These are phyloP conservation scores for Fukomys damarensis DNA, from an alignment of 2,113 vertebrate species.

Conservation along the genomic window DNA sequence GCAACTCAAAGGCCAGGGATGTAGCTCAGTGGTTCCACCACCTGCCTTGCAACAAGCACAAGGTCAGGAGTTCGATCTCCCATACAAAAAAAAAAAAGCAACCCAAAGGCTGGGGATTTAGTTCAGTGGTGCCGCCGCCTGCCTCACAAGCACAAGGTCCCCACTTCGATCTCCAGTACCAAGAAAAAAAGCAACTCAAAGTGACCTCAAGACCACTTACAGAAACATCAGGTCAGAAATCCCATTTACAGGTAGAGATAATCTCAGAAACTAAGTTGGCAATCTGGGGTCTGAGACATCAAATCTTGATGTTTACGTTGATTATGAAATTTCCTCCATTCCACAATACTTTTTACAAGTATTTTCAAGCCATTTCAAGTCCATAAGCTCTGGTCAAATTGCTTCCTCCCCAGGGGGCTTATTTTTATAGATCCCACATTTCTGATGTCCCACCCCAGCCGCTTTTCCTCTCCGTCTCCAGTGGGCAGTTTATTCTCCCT, in stretches of 20 bases:
- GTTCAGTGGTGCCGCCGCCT: no score
- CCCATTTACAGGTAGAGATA: not conserved
- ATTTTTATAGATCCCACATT: not conserved
- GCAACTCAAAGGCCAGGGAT: not conserved
- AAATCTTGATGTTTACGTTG: not conserved
- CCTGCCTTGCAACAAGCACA: no score
- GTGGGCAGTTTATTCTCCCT: not conserved
- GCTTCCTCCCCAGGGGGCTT: not conserved
- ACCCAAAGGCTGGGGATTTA: no score
- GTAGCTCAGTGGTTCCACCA: no score
- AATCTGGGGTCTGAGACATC: not conserved
- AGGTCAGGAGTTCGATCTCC: no score
- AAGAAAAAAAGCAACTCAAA: conserved; percentile 5
- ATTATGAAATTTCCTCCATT: not conserved
- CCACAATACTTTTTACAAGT: not conserved
- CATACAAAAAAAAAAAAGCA: no score
- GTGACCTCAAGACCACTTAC: not conserved
- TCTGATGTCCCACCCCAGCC: not conserved
- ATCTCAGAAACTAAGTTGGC: not conserved
- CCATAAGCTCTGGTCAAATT: not conserved
- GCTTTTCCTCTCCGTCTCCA: not conserved
- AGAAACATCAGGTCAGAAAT: not conserved
- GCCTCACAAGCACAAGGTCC: no score
- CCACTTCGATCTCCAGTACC: no score
- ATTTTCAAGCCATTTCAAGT: not conserved